Evolutionary conservation across 2,113 vertebrate species (phyloP).

Genomic region (Charina bottae): DNA sequence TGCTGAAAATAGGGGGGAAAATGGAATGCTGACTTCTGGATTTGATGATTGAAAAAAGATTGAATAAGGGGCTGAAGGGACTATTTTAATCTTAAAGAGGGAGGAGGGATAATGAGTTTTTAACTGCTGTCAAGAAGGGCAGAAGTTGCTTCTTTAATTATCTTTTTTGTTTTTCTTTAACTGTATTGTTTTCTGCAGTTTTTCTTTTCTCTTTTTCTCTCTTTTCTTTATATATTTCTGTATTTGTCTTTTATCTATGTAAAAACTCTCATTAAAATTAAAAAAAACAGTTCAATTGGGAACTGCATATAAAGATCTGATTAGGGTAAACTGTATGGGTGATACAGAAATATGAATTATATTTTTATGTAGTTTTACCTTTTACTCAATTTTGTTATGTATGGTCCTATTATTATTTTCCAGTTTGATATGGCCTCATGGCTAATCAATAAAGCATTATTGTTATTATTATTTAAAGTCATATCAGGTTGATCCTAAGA

Average conservation of each 20-base stretch:
- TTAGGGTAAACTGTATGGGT: neutral
- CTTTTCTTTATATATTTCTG: neutral
- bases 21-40: neutral
- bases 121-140: neutral
- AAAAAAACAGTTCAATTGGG: neutral
- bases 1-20: neutral
- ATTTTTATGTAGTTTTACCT: neutral
- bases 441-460: no score
- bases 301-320: neutral
- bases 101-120: neutral
- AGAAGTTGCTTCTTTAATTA: neutral
- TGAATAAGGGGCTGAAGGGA: neutral
- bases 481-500: neutral
- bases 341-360: neutral
- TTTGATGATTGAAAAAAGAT: neutral
- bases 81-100: neutral
- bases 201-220: neutral
- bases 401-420: neutral
- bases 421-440: neutral
- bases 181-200: neutral
- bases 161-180: neutral
- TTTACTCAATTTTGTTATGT: neutral
- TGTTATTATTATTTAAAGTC: no score
- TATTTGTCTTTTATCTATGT: no score
- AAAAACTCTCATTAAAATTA: no score